Percentiles rank a stretch among this genome's conserved stretches.
Conservation (phyloP, 2,113 vertebrate genomes). For the Phaetusa simplex region DNA sequence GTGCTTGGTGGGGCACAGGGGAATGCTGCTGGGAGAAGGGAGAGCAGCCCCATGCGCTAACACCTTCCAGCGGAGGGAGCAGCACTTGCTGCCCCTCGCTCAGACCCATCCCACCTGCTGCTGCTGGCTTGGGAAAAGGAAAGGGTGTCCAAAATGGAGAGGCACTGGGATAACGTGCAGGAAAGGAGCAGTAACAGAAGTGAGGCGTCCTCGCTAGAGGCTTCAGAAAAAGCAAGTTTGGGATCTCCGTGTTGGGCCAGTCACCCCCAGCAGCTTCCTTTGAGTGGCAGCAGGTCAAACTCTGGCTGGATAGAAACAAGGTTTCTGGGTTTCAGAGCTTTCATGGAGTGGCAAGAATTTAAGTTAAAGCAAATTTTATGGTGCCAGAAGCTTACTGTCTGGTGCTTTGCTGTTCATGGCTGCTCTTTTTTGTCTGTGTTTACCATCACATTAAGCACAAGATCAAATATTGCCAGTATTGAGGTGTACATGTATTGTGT, state of each 20-base stretch:
- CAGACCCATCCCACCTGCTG: not conserved
- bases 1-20: not conserved
- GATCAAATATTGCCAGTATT: not conserved
- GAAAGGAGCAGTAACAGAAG: not conserved
- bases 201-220: not conserved
- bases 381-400: not conserved
- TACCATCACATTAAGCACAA: not conserved
- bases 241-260: too few relatives aligned
- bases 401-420: not conserved
- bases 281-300: not conserved
- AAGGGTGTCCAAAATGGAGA: not conserved
- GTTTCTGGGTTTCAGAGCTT: not conserved
- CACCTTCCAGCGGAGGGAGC: not conserved
- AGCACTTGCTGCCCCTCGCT: not conserved
- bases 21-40: not conserved
- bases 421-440: not conserved
- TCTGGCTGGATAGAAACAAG: rapidly evolving
- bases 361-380: not conserved
- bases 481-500: not conserved
- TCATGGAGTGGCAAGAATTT: not conserved
- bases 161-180: too few relatives aligned
- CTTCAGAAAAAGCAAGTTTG: not conserved
- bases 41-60: not conserved
- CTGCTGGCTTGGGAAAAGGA: not conserved
- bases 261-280: not conserved